Conservation (phyloP, 2,113 vertebrate genomes). For the Pterocles orientalis region DNA sequence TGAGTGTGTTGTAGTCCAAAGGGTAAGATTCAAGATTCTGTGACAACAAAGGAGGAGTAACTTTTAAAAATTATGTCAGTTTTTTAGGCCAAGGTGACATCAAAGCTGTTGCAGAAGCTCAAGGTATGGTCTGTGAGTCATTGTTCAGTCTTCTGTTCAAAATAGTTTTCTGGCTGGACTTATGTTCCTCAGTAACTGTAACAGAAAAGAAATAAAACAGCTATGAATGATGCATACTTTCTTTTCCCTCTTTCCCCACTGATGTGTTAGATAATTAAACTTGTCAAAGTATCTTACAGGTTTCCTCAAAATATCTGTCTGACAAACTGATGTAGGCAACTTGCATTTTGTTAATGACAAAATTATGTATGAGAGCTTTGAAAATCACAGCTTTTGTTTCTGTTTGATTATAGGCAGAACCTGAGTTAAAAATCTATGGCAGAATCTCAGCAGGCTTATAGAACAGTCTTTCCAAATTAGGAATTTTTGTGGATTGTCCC, state of each 20-base stretch:
- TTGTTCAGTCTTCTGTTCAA: background rate
- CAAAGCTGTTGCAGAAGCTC: background rate
- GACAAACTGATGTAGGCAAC: background rate
- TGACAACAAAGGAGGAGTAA: background rate
- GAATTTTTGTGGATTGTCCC: background rate
- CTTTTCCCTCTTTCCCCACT: background rate
- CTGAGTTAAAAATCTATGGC: background rate
- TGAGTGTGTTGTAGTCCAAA: background rate
- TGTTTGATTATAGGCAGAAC: background rate
- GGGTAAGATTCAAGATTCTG: background rate
- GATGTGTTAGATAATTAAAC: background rate
- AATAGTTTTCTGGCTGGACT: background rate
- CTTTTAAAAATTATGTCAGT: background rate
- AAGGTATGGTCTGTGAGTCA: background rate
- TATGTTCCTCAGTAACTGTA: background rate
- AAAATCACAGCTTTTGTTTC: background rate
- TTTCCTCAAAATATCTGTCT: background rate
- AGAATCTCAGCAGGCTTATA: background rate
- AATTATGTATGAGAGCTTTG: background rate
- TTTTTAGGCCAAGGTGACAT: conserved; percentile 18
- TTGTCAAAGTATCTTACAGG: background rate
- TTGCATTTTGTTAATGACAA: background rate
- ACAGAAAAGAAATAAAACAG: background rate
- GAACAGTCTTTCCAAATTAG: background rate
- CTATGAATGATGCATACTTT: background rate